Evolutionary conservation across 2,797 vertebrate species (phyloP), one percentile per base, ranked within the genome.

Genomic region (Buceros bicornis): DNA sequence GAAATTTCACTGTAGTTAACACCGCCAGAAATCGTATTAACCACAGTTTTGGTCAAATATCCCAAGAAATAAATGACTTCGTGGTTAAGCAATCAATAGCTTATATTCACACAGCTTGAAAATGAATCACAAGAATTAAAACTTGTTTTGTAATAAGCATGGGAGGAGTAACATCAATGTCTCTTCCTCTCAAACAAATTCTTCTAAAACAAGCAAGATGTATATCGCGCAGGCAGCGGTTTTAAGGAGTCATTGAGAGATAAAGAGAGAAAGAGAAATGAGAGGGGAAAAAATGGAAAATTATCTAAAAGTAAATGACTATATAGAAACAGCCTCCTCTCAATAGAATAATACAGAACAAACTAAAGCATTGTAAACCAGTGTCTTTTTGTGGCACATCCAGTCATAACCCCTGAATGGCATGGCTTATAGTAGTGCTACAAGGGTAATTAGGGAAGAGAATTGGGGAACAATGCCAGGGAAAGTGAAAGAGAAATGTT

Each of bases 391-490:
- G 25, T 12, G 19, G 7, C 26, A 53, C 31, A 42, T 53, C 24
- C 33, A 24, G 4, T 31, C 29, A 6, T 4, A 5, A 1, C 3
- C 33, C 17, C 28, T 89, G 40, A 58, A 25, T 7, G 14, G 0
- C 5, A 14, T 10, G 8, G 12, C 8, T 89, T 40, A 16, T 1
- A 53, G 12, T 58, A 43, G 16, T 47, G 11, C 11, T 40, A 16
- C 6, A 22, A 31, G 21, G 19, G 13, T 54, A 8, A 6, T 18
- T 19, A 45, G 11, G n/a, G 13, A 57, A 65, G 37, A 57, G 11
- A n/a, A 51, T 0, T n/a, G 31, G 57, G 11, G 8, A 62, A 43
- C 29, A 66, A 2, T 0, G 0, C 2, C 26, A 67, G 14, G 14
- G 6, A 79, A 79, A 82, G 29, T 5, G 16, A 50, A 61, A 84